Base-by-base conservation (phyloP, 2,888 invertebrate species). In the Papilio demoleus region DNA sequence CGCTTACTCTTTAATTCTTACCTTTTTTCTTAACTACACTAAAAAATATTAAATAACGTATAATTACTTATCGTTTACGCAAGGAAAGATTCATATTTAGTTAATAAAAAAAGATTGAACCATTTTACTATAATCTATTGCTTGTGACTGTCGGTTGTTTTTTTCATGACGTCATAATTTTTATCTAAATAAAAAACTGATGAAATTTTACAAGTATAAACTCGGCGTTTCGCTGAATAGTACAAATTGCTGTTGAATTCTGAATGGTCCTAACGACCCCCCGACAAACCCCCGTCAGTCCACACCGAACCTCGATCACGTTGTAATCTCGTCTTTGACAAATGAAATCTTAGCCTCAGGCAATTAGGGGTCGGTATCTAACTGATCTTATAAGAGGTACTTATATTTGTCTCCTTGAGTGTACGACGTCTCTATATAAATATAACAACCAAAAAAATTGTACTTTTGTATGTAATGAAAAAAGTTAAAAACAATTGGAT, bases 311-410 rank as follows among this genome's bases (percentile, higher is more conserved):
- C 40, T 53, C 34, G 40, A 53, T 42, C 47, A 19, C 34, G 5
- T 19, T 9, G 53, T 42, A 45, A 60, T 67, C 63, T 53, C 42
- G 65, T 22, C 67, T 67, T 64, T 70, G 67, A 70, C 63, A 67
- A 67, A 70, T 67, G 63, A 60, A 67, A 64, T 70, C 64, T 64
- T 42, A 70, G 50, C 59, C 42, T 40, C 53, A 12, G 50, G 58
- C 63, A 66, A 67, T 67, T 62, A 63, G 50, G 58, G 63, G 31
- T 12, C 42, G 42, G 22, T 22, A 31, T 24, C 62, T 63, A 58
- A 62, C 34, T 36, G 45, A 58, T 68, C 58, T 38, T 63, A 58
- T 38, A 58, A 47, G 45, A 53, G 27, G 38, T 53, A 11, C 11
- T 40, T 31, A 8, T 22, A 38, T 24, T 53, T 53, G 47, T 47